Base-by-base conservation (phyloP, 2,797 vertebrate species). In the Arctocebus calabarensis region DNA sequence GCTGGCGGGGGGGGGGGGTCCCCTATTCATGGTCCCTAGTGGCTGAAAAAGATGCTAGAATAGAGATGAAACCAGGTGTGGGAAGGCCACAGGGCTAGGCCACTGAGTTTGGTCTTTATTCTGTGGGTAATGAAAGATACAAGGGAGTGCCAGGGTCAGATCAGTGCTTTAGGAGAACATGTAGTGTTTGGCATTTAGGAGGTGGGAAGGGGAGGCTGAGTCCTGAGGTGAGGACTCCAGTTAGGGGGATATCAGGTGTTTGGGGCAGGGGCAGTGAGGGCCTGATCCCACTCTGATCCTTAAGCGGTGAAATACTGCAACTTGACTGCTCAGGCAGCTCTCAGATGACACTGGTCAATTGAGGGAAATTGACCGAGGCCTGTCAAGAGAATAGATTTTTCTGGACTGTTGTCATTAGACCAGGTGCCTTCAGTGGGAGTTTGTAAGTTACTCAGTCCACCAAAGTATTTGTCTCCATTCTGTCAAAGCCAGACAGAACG, bases 331-430 rank as follows among this genome's bases (percentile, higher is more conserved):
- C 17, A 64, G 74, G n/a, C 27, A 37, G 59, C 70, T 82, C 82
- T 88, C 40, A 52, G 61, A n/a, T 14, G 14, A 64, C 78, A 23
- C 23, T 43, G 52, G 78, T 88, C 94, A 85, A 2, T 71, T 27
- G 22, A 86, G 64, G 82, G 71, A 81, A 82, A 81, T 79, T 17
- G 48, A 93, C 71, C 0, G 3, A 93, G 37, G 2, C 68, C 81
- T 88, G 90, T 85, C 82, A 75, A 81, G 62, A 59, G 62, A 40
- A 64, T 64, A 40, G 77, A 43, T 85, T 95, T 94, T 90, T 84
- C 66, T 84, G 27, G 32, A 40, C 88, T 6, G 2, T 86, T 93
- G 82, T 95, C 62, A 59, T 1, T 78, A 93, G 62, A 84, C 16
- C 45, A 94, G 25, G 70, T 52, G 19, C 73, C 52, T 22, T 71